A percentile compares a stretch with the other conserved stretches of the same genome.
Evolutionary conservation across 1,140 invertebrate genomes (phyloP).

Genomic region (Venustaconcha ellipsiformis): DNA sequence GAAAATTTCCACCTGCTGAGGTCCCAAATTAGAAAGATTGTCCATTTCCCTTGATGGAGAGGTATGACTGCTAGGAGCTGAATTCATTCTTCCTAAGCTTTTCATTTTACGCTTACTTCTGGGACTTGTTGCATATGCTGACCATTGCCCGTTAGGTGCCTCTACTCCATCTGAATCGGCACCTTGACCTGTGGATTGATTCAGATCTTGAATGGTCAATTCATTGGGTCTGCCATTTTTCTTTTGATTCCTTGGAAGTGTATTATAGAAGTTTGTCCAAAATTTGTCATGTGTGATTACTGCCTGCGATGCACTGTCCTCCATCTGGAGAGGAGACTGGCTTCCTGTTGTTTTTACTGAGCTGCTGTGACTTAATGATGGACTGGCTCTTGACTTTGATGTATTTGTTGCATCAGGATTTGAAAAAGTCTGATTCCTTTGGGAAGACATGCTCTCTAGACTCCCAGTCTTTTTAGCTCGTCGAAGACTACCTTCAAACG

Average conservation of each 20-base stretch:
- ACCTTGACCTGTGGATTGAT: conserved; percentile 2
- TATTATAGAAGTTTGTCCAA: conserved; percentile 36
- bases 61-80: conserved; percentile 17
- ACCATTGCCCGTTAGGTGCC: conserved; percentile 11
- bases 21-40: conserved; percentile 20
- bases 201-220: conserved; percentile 26
- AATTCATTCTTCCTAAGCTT: conserved; percentile 29
- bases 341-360: no score
- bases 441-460: conserved; percentile 15
- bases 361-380: no score
- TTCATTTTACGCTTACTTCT: conserved; percentile 30
- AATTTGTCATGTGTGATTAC: conserved; percentile 25
- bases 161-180: background rate
- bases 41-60: conserved; percentile 21
- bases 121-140: conserved; percentile 29
- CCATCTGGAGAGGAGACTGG: no score
- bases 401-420: conserved; percentile 22
- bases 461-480: conserved; percentile 29
- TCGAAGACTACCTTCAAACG: conserved; percentile 30
- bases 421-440: conserved; percentile 17
- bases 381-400: no score
- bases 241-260: conserved; percentile 27
- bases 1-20: conserved; percentile 13
- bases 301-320: background rate
- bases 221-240: conserved; percentile 32